These are phyloP conservation scores for Glossophaga mutica DNA, from an alignment of 2,797 vertebrate genomes.

Conservation along the genomic window DNA sequence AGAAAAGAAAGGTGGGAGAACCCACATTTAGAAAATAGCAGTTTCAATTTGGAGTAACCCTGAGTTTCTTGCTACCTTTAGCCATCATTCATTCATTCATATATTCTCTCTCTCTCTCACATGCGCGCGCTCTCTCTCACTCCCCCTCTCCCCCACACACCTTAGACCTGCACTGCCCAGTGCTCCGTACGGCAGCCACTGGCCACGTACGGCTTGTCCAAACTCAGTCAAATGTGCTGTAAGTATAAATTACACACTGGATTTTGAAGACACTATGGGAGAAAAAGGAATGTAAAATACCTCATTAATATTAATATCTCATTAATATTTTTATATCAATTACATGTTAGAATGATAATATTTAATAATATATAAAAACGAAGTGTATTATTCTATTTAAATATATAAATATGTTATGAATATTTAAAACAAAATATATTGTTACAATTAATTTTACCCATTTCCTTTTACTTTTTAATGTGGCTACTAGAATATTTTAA, in stretches of 20 bases:
- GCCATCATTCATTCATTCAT: not conserved
- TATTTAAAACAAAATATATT: slow-evolving; percentile 53
- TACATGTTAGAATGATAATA: slow-evolving; percentile 36
- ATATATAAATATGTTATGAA: slow-evolving; percentile 50
- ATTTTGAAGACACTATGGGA: not conserved
- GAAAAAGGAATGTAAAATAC: not conserved
- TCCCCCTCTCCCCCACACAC: rapidly evolving
- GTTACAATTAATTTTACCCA: slow-evolving; percentile 46
- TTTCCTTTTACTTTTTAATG: slow-evolving; percentile 54
- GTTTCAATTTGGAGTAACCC: not conserved
- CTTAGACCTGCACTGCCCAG: not conserved
- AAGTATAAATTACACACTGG: not conserved
- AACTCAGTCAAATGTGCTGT: not conserved
- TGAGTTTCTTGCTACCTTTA: rapidly evolving
- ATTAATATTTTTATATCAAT: slow-evolving; percentile 55
- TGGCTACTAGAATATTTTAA: not conserved
- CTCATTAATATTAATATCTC: slow-evolving; percentile 49
- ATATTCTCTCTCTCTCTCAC: rapidly evolving
- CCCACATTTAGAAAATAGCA: not conserved
- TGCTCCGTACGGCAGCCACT: rapidly evolving
- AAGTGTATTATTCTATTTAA: not conserved
- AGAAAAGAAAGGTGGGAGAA: too few species aligned
- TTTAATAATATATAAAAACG: slow-evolving; percentile 54
- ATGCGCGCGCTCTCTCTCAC: rapidly evolving
- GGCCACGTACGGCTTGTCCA: rapidly evolving